Evolutionary conservation across 2,888 invertebrate genomes (phyloP).

Genomic region (Drosophila dives): DNA sequence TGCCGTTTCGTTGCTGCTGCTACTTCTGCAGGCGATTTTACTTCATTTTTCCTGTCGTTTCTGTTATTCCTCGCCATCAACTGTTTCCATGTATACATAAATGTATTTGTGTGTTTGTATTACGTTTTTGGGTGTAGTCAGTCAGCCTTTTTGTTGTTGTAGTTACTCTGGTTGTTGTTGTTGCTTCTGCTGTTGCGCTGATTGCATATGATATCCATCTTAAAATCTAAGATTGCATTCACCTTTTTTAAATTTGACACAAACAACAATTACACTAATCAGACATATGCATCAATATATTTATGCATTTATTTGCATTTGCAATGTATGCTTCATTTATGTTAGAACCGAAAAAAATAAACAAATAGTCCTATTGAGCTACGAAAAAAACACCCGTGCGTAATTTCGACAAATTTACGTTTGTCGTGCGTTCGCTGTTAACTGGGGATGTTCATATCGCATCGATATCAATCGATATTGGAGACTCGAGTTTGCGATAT

Average conservation of each 20-base stretch:
- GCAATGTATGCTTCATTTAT: conserved; percentile 43
- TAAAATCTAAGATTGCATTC: conserved; percentile 41
- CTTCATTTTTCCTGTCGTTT: conserved; percentile 62
- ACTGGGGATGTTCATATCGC: conserved; percentile 42
- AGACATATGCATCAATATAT: conserved; percentile 8
- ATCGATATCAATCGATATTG: conserved; percentile 28
- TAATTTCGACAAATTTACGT: conserved; percentile 54
- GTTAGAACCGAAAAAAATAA: conserved; percentile 59
- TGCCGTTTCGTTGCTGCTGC: conserved; percentile 49
- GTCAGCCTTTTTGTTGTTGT: conserved; percentile 46
- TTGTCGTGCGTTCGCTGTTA: conserved; percentile 47
- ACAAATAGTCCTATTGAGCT: conserved; percentile 60
- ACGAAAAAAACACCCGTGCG: conserved; percentile 61
- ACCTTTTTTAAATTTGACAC: conserved; percentile 33
- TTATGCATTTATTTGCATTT: conserved; percentile 23
- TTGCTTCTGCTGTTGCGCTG: conserved; percentile 37
- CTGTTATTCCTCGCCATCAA: conserved; percentile 42
- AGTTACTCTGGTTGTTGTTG: conserved; percentile 11
- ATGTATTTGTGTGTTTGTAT: conserved; percentile 1
- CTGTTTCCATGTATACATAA: conserved; percentile 40
- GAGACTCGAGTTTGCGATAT: conserved; percentile 1
- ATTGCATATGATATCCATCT: conserved; percentile 52
- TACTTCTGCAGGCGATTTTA: conserved; percentile 49
- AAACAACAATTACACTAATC: conserved; percentile 41
- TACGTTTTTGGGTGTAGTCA: conserved; percentile 55